Base-by-base conservation (phyloP, 2,113 vertebrate genomes). In the Syrmaticus mikado region DNA sequence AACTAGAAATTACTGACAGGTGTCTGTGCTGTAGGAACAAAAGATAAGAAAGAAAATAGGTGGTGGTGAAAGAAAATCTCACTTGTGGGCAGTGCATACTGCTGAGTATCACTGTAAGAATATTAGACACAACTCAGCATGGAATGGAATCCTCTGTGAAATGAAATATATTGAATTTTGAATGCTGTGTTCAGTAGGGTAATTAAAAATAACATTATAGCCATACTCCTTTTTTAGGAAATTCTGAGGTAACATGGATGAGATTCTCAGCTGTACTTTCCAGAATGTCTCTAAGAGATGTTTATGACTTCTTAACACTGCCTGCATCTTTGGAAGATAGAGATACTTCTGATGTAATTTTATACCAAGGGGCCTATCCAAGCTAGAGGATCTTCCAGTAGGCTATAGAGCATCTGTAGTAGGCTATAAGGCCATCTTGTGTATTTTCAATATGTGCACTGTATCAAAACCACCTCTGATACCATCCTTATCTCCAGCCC, bases 371-470 rank as follows among this genome's bases (percentile, higher is more conserved):
- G 66, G 15, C 6, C 38, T 87, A 10, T 28, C 28, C 21, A 18
- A 79, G 24, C 55, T 55, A 9, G 16, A 45, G 57, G 27, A 55
- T 66, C 41, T 82, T 27, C 58, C 52, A 10, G 25, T 53, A 38
- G 46, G 7, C 13, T 53, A 17, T 17, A 53, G 52, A 32, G 53
- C 0, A 0, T 45, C 12, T 46, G 9, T 32, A 57, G 30, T 41
- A 61, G 18, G 24, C 18, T 68, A 1, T 2, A 3, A 30, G 65
- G 27, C 60, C 38, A 65, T 22, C 4, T 8, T 13, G 10, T 55
- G 21, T 40, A 36, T 46, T 75, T 66, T 53, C 14, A 0, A 0
- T 32, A 14, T 2, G 1, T 46, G 2, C 11, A 7, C 22, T 65
- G 11, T 48, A 4, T 36, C 60, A 57, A 46, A 67, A 32, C 14